Percentiles rank a stretch among this genome's conserved stretches.
Conservation (phyloP, 2,113 vertebrate genomes). For the Apistogramma diplotaenia region DNA sequence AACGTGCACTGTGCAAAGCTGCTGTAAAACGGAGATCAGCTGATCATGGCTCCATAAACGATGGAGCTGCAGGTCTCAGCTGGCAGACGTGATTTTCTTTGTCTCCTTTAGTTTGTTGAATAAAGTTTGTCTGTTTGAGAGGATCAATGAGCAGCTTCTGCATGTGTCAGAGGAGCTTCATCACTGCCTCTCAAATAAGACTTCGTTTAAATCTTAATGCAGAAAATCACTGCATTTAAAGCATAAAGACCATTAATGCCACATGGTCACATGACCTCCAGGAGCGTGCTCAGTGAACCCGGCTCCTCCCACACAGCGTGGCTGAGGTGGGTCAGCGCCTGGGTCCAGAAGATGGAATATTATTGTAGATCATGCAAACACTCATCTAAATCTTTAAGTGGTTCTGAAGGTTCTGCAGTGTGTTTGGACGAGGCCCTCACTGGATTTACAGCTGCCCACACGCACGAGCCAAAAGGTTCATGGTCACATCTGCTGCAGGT, state of each 20-base stretch:
- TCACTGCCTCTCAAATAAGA: neutral
- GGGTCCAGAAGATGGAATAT: too few relatives aligned
- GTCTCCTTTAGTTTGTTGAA: neutral
- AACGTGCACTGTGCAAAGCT: neutral
- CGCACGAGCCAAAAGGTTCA: too few relatives aligned
- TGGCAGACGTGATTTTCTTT: rapidly evolving
- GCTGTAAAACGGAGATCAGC: neutral
- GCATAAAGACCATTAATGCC: rapidly evolving
- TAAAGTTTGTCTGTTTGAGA: neutral
- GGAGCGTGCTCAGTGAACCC: neutral
- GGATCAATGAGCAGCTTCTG: neutral
- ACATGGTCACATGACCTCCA: neutral
- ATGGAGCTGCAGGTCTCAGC: neutral
- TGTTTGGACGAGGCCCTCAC: too few relatives aligned
- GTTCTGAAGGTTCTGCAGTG: too few relatives aligned
- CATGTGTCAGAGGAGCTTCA: neutral
- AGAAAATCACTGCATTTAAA: too few relatives aligned
- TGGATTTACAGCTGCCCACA: too few relatives aligned
- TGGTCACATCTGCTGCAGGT: too few relatives aligned
- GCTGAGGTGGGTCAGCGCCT: neutral
- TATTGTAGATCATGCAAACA: too few relatives aligned
- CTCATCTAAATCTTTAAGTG: too few relatives aligned
- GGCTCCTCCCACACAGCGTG: too few relatives aligned
- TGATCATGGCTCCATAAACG: neutral
- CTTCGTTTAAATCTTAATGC: neutral